Evolutionary conservation across 2,797 vertebrate genomes (phyloP).

Genomic region (Gymnodraco acuticeps): DNA sequence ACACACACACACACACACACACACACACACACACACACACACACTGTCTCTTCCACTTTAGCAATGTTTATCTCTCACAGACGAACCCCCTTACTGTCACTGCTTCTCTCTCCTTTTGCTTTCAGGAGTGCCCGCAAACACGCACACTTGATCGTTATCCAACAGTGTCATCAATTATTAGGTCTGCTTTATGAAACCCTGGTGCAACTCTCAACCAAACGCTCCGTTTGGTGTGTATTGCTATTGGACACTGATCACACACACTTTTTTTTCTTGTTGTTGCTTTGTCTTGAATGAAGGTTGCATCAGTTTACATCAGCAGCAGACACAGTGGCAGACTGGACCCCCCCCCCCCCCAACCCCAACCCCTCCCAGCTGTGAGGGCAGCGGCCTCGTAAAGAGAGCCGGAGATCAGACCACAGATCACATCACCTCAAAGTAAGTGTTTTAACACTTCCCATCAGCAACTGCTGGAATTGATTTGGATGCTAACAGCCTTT

Average conservation of each 20-base stretch:
- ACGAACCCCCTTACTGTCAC: slow-evolving; percentile 21
- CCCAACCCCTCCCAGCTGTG: slow-evolving; percentile 38
- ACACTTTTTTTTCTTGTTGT: slow-evolving; percentile 35
- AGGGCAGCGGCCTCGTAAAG: slow-evolving; percentile 26
- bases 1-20: background rate
- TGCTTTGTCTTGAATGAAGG: slow-evolving; percentile 76
- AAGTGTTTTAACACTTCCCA: slow-evolving; percentile 24
- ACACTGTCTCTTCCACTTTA: slow-evolving; percentile 40
- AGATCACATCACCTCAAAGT: slow-evolving; percentile 38
- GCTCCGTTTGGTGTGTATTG: slow-evolving; percentile 23
- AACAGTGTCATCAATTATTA: slow-evolving; percentile 71
- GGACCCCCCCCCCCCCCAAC: slow-evolving; percentile 60
- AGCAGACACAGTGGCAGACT: slow-evolving; percentile 60
- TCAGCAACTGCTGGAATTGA: slow-evolving; percentile 24
- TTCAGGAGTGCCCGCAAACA: slow-evolving; percentile 12
- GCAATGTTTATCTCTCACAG: slow-evolving; percentile 24
- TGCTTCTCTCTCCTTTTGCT: slow-evolving; percentile 12
- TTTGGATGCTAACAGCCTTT: slow-evolving; percentile 23
- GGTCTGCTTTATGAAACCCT: slow-evolving; percentile 71
- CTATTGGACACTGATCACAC: slow-evolving; percentile 67
- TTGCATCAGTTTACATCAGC: slow-evolving; percentile 85
- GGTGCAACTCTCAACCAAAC: slow-evolving; percentile 65
- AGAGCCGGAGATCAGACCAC: slow-evolving; percentile 20
- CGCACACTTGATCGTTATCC: slow-evolving; percentile 61
- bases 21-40: background rate